Evolutionary conservation across 1,140 invertebrate species (phyloP), one percentile per base, ranked within the genome.

Genomic region (Pseudachorutes palmiensis): DNA sequence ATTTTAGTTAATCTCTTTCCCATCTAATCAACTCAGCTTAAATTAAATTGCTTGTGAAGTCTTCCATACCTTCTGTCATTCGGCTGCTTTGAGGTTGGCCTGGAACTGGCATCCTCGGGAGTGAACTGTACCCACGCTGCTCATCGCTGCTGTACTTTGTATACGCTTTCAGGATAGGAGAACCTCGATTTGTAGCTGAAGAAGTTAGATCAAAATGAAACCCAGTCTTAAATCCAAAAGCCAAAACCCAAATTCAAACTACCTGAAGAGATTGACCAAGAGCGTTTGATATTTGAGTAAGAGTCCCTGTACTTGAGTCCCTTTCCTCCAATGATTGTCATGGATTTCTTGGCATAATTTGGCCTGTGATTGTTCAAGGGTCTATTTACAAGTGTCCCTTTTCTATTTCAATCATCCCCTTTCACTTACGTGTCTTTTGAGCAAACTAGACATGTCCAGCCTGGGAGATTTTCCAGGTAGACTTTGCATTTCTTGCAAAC

Each of bases 401-500:
- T n/a, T n/a, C n/a, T n/a, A n/a, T n/a, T n/a, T n/a, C n/a, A n/a
- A n/a, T n/a, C n/a, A n/a, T n/a, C n/a, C n/a, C n/a, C n/a, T n/a
- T n/a, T n/a, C 9, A 60, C 58, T 60, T 31, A 60, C 58, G 22
- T 3, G 2, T 30, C 30, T 60, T 60, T 60, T 30, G 30, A 45
- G 61, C 61, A 63, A 24, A 26, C 41, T 28, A 63, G 19, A 36
- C 61, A 63, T 28, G 5, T 36, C 61, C 61, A 63, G 14, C 14
- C 16, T 14, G 61, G 29, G 2, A 32, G 14, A 2, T 26, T 16
- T 16, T 36, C 24, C 31, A 3, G 5, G 28, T 63, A 48, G 30
- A 63, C 29, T 48, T 63, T 63, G 36, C 61, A 63, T 32, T 63
- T 63, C 45, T 63, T 63, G 36, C 61, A 63, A 41, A 63, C 61